Conservation (phyloP, 1,140 invertebrate species). For the Papilio glaucus region DNA sequence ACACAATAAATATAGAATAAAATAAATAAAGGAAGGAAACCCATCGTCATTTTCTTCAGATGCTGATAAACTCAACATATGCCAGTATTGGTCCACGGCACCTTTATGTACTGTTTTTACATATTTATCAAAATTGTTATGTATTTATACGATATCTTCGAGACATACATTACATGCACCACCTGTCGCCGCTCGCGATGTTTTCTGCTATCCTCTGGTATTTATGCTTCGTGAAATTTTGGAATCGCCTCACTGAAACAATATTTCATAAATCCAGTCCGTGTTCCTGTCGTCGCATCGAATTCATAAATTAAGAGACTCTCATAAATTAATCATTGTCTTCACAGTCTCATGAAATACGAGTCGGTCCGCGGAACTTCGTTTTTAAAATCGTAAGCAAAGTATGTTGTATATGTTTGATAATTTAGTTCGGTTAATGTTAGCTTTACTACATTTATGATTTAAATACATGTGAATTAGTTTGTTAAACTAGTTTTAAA, state of each 20-base stretch:
- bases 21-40: too few species aligned
- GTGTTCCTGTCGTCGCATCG: constrained; percentile 1
- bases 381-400: constrained; percentile 17
- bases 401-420: neutral
- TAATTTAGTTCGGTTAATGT: constrained; percentile 3
- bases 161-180: constrained; percentile 9
- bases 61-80: too few species aligned
- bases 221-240: neutral
- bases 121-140: too few species aligned
- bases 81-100: too few species aligned
- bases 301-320: constrained; percentile 12
- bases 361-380: neutral
- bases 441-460: constrained; percentile 17
- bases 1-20: too few species aligned
- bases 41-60: too few species aligned
- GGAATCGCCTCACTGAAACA: neutral
- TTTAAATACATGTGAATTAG: neutral
- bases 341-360: constrained; percentile 12
- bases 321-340: constrained; percentile 21
- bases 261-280: neutral
- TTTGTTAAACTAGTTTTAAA: neutral
- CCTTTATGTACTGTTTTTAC: too few species aligned
- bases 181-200: neutral
- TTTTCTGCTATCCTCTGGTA: neutral
- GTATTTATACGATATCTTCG: neutral